Percentiles rank a stretch among this genome's conserved stretches.
These are phyloP conservation scores for Nibea albiflora DNA, from an alignment of 2,113 vertebrate genomes.

Conservation along the genomic window DNA sequence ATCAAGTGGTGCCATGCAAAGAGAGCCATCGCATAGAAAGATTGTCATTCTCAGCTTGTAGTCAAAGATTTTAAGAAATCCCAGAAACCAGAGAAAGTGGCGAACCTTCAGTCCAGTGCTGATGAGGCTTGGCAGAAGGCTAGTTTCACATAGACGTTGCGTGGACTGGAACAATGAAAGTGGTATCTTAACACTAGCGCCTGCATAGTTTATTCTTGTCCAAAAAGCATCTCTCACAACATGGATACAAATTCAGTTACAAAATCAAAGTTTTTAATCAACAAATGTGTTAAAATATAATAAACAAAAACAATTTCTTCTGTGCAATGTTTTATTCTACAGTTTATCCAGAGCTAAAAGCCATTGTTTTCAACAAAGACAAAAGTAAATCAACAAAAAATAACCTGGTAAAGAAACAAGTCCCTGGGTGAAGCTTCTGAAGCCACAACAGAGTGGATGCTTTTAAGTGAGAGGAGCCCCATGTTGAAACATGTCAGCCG, in stretches of 20 bases:
- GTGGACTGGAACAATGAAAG: conserved; percentile 48
- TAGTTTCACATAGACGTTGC: conserved; percentile 7
- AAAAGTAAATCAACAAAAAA: conserved; percentile 51
- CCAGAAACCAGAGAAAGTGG: conserved; percentile 4
- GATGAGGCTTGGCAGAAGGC: conserved; percentile 40
- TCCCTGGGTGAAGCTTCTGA: conserved; percentile 65
- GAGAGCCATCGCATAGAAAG: conserved; percentile 37
- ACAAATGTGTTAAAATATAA: conserved; percentile 71
- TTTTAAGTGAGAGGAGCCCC: conserved; percentile 43
- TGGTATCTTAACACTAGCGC: conserved; percentile 51
- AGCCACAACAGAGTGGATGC: conserved; percentile 49
- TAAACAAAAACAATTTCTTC: conserved; percentile 70
- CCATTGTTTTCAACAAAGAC: conserved; percentile 54
- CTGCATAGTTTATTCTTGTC: conserved; percentile 82
- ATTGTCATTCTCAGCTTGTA: conserved; percentile 65
- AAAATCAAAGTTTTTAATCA: conserved; percentile 63
- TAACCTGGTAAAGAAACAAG: conserved; percentile 42
- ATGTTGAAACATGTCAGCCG: conserved; percentile 27
- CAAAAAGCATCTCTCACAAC: conserved; percentile 70
- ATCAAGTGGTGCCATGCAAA: conserved; percentile 30
- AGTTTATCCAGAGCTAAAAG: conserved; percentile 77
- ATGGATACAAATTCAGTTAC: conserved; percentile 68
- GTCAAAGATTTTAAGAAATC: conserved; percentile 23
- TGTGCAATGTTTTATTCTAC: conserved; percentile 81
- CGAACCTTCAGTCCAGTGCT: conserved; percentile 20